Conservation (phyloP, 2,888 invertebrate genomes). For the Falcaria lacertinaria region DNA sequence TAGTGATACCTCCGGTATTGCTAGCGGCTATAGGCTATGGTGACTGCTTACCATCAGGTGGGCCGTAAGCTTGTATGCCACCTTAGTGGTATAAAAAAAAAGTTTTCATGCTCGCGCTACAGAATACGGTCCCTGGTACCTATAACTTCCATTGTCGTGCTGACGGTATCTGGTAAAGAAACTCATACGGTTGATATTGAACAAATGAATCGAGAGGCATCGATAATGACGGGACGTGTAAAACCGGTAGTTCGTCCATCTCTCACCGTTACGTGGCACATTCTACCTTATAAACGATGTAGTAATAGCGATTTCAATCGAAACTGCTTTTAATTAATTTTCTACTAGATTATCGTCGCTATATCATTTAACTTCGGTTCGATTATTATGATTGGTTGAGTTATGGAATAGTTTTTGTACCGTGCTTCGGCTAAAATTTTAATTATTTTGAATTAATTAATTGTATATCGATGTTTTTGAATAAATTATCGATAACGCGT, state of each 20-base stretch:
- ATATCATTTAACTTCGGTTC: constrained; percentile 28
- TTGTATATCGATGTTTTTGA: constrained; percentile 24
- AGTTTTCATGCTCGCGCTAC: no score
- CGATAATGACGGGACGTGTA: constrained; percentile 66
- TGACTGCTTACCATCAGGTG: no score
- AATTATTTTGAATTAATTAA: constrained; percentile 28
- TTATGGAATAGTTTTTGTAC: constrained; percentile 30
- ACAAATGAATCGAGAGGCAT: constrained; percentile 59
- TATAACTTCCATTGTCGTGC: background rate
- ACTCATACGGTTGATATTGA: constrained; percentile 31
- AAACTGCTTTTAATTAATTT: constrained; percentile 72
- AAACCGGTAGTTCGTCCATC: constrained; percentile 74
- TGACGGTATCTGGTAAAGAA: background rate
- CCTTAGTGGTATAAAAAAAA: no score
- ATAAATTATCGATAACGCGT: background rate
- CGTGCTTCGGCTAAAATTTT: constrained; percentile 21
- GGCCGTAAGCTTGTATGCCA: no score
- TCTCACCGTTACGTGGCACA: constrained; percentile 70
- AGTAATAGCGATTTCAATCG: constrained; percentile 67
- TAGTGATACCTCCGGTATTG: no score
- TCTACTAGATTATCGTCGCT: constrained; percentile 59
- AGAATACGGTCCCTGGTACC: no score
- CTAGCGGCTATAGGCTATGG: no score
- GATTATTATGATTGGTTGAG: constrained; percentile 18
- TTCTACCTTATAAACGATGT: constrained; percentile 60